A percentile compares a stretch with the other conserved stretches of the same genome.
Conservation (phyloP, 2,113 vertebrate species). For the Panurus biarmicus region DNA sequence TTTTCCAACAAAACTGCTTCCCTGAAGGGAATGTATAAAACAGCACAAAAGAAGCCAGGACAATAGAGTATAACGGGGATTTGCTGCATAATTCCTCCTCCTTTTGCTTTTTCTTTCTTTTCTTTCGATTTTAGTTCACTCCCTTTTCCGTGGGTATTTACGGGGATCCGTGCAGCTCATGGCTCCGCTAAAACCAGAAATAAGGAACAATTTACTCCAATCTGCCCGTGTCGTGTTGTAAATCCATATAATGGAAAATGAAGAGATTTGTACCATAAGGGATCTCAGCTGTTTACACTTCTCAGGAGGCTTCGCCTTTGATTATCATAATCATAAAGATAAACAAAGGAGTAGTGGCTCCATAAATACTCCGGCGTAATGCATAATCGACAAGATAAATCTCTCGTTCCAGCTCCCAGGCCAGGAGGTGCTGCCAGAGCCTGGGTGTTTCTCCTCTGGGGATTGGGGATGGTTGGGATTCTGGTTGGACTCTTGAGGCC, state of each 20-base stretch:
- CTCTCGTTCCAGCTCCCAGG: not conserved
- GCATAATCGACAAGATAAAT: not conserved
- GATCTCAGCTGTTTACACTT: slow-evolving; percentile 35
- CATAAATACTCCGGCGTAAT: not conserved
- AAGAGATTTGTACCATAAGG: slow-evolving; percentile 12
- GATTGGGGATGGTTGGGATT: not conserved
- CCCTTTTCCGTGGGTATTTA: not conserved
- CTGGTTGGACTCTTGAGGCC: not conserved
- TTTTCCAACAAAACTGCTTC: slow-evolving; percentile 41
- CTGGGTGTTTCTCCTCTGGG: not conserved
- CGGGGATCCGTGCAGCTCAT: fast-evolving
- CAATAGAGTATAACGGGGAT: slow-evolving; percentile 5
- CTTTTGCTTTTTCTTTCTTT: not conserved
- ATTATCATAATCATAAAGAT: slow-evolving; percentile 53
- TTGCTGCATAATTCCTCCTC: slow-evolving; percentile 2
- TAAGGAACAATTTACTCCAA: slow-evolving; percentile 14
- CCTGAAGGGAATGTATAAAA: slow-evolving; percentile 25
- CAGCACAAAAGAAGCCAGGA: slow-evolving; percentile 14
- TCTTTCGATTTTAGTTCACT: not conserved
- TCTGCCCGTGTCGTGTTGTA: not conserved
- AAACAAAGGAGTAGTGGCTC: slow-evolving; percentile 45
- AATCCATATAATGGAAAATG: slow-evolving; percentile 29
- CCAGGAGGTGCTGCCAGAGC: not conserved
- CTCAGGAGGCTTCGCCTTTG: slow-evolving; percentile 32
- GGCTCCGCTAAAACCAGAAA: not conserved